Percentiles rank a stretch among this genome's conserved stretches.
Evolutionary conservation across 2,888 invertebrate species (phyloP).

Genomic region (Cheilosia soror): DNA sequence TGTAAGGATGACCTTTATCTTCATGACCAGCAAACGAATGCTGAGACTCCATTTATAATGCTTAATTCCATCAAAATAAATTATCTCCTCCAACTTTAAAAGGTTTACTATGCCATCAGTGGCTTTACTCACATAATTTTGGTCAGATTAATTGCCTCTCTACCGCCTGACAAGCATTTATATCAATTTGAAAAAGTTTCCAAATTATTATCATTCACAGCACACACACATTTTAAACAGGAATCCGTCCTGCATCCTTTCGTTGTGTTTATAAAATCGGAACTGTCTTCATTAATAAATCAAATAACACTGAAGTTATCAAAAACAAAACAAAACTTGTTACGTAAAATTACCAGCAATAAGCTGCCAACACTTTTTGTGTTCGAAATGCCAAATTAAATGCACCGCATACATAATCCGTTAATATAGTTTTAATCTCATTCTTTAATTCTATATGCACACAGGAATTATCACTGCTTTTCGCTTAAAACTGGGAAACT

Average conservation of each 20-base stretch:
- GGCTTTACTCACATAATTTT: no score
- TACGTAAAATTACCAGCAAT: background rate
- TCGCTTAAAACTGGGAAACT: background rate
- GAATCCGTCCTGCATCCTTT: background rate
- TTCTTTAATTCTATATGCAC: background rate
- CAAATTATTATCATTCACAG: no score
- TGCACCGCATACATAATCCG: conserved; percentile 14
- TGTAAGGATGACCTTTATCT: no score
- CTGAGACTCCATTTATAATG: no score
- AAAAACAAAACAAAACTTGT: background rate
- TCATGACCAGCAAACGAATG: no score
- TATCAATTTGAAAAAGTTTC: no score
- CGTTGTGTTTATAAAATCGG: background rate
- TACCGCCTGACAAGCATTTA: no score
- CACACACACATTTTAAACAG: no score
- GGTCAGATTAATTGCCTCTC: no score
- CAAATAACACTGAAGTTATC: conserved; percentile 8
- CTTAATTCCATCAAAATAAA: no score
- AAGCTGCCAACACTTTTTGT: background rate
- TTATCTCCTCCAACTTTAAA: no score
- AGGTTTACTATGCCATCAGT: no score
- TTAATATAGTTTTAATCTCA: conserved; percentile 18
- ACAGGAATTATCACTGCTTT: conserved; percentile 1
- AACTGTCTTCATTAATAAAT: conserved; percentile 23
- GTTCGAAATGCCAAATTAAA: background rate